Percentiles rank a stretch among this genome's conserved stretches.
These are phyloP conservation scores for Salminus brasiliensis DNA, from an alignment of 2,113 vertebrate species.

Conservation along the genomic window DNA sequence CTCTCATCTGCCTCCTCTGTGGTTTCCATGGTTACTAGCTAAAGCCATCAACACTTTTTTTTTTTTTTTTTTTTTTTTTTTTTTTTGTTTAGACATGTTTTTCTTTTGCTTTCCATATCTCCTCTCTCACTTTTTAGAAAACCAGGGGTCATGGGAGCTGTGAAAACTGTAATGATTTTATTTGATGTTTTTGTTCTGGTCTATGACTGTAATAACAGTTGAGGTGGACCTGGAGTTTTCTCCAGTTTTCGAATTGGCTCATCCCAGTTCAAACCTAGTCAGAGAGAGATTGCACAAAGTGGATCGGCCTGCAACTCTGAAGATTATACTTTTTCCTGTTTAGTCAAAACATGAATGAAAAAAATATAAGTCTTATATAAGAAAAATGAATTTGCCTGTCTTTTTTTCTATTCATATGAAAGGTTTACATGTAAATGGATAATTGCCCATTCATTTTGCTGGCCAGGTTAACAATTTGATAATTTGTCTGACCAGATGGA, in stretches of 20 bases:
- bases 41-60: conserved; percentile 31
- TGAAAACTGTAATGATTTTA: conserved; percentile 4
- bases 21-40: conserved; percentile 71
- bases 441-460: too few species aligned
- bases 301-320: too few species aligned
- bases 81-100: conserved; percentile 53
- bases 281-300: not conserved
- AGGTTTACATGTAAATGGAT: too few species aligned
- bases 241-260: not conserved
- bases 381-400: too few species aligned
- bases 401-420: too few species aligned
- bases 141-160: not conserved
- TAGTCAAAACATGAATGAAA: too few species aligned
- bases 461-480: too few species aligned
- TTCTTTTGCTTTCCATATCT: conserved; percentile 5
- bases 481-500: too few species aligned
- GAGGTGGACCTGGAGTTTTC: not conserved
- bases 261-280: not conserved
- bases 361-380: too few species aligned
- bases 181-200: not conserved
- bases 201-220: not conserved
- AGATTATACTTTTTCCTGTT: too few species aligned
- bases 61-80: conserved; percentile 48
- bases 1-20: conserved; percentile 58
- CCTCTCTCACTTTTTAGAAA: not conserved